These are phyloP conservation scores for Lynx canadensis DNA, from an alignment of 2,113 vertebrate genomes.

Conservation along the genomic window DNA sequence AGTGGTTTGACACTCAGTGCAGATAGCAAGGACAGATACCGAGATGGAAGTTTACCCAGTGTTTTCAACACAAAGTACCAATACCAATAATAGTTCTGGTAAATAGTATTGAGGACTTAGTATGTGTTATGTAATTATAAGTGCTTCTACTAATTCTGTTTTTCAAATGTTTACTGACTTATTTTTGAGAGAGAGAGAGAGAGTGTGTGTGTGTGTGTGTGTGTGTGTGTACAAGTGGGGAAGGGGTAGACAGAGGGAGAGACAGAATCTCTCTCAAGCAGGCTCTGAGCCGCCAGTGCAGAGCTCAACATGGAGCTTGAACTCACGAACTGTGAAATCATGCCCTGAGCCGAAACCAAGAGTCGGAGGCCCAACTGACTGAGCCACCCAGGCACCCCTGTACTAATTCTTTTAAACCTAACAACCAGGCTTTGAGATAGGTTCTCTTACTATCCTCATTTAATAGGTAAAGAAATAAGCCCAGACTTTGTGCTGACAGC, in stretches of 20 bases:
- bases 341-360: too few species aligned
- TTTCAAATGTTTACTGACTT: too few species aligned
- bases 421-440: background rate
- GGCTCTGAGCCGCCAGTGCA: too few species aligned
- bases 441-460: background rate
- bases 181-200: too few species aligned
- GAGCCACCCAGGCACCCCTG: too few species aligned
- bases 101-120: background rate
- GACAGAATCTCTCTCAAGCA: too few species aligned
- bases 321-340: too few species aligned
- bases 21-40: background rate
- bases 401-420: background rate
- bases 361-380: too few species aligned
- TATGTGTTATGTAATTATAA: background rate
- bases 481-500: background rate
- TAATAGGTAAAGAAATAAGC: background rate
- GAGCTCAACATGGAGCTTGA: too few species aligned
- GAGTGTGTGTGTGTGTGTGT: too few species aligned
- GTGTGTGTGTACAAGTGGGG: too few species aligned
- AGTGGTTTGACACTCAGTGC: background rate
- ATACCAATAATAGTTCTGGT: background rate
- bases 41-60: background rate
- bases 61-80: background rate
- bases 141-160: background rate
- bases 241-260: too few species aligned